Conservation (phyloP, 2,888 invertebrate genomes). For the Athalia circularis region DNA sequence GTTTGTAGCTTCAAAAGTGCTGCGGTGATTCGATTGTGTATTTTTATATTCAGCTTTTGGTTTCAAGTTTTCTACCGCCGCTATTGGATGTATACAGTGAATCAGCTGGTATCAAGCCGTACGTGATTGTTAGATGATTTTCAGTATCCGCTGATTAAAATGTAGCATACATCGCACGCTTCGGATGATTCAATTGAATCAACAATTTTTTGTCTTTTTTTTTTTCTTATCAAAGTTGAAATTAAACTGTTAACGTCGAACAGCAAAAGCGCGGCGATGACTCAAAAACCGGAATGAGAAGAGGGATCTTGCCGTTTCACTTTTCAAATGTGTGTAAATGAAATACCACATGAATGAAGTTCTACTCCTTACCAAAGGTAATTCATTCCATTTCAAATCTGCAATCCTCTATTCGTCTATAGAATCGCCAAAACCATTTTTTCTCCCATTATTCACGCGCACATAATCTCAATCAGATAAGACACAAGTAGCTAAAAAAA, state of each 20-base stretch:
- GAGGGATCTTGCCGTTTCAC: conserved; percentile 1
- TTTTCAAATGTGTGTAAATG: neutral
- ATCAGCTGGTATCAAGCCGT: neutral
- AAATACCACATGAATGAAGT: conserved; percentile 25
- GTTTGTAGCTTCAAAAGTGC: no score
- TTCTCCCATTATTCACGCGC: neutral
- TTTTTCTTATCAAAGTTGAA: neutral
- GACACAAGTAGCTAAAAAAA: no score
- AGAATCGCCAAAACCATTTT: neutral
- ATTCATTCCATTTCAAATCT: neutral
- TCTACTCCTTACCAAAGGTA: conserved; percentile 30
- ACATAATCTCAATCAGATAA: no score
- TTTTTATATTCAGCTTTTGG: no score
- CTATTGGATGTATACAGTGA: neutral
- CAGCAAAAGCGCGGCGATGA: neutral
- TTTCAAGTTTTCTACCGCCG: no score
- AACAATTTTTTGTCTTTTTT: conserved; percentile 4
- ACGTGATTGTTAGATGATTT: neutral
- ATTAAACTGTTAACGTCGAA: neutral
- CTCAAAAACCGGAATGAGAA: neutral
- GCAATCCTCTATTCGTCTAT: neutral
- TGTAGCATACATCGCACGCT: conserved; percentile 8
- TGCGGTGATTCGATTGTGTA: no score
- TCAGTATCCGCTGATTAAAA: neutral
- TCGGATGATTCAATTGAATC: conserved; percentile 33